Percentiles rank a stretch among this genome's conserved stretches.
Evolutionary conservation across 2,888 invertebrate genomes (phyloP).

Genomic region (Ophion ventricosus): DNA sequence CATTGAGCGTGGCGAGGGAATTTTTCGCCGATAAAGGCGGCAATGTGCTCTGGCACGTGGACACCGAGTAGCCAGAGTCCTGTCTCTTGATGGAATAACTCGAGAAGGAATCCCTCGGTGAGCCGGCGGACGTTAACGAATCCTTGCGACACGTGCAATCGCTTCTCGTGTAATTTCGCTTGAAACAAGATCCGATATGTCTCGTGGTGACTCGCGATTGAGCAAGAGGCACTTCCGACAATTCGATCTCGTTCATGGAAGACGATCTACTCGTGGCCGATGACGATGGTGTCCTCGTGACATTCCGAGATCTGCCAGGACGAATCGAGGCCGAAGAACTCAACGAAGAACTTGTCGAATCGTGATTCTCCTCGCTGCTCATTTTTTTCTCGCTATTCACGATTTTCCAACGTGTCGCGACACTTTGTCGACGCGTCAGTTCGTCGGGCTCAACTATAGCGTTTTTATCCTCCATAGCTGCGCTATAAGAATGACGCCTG

Average conservation of each 20-base stretch:
- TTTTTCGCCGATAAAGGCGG: slow-evolving; percentile 73
- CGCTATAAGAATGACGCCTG: slow-evolving; percentile 76
- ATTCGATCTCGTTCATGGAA: slow-evolving; percentile 69
- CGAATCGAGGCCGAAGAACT: slow-evolving; percentile 66
- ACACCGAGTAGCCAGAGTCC: slow-evolving; percentile 75
- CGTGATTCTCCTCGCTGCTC: slow-evolving; percentile 62
- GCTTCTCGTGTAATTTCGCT: slow-evolving; percentile 42
- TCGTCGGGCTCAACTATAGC: slow-evolving; percentile 67
- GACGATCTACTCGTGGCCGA: slow-evolving; percentile 71
- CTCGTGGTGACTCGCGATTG: slow-evolving; percentile 68
- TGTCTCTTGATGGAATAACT: slow-evolving; percentile 69
- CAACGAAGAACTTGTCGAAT: slow-evolving; percentile 71
- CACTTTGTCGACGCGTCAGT: slow-evolving; percentile 59
- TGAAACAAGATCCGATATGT: slow-evolving; percentile 54
- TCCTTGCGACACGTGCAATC: slow-evolving; percentile 64
- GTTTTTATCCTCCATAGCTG: slow-evolving; percentile 73
- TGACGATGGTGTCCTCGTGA: slow-evolving; percentile 70
- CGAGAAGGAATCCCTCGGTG: slow-evolving; percentile 67
- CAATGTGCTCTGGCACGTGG: slow-evolving; percentile 78
- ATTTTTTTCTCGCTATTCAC: slow-evolving; percentile 57
- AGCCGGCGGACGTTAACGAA: slow-evolving; percentile 64
- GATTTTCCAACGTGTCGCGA: slow-evolving; percentile 59
- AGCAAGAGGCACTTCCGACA: slow-evolving; percentile 72
- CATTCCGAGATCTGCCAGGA: slow-evolving; percentile 46
- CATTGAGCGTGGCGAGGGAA: slow-evolving; percentile 65